Conservation (phyloP, 64 coral and sea anemone genomes). For the Platygyra sinensis region DNA sequence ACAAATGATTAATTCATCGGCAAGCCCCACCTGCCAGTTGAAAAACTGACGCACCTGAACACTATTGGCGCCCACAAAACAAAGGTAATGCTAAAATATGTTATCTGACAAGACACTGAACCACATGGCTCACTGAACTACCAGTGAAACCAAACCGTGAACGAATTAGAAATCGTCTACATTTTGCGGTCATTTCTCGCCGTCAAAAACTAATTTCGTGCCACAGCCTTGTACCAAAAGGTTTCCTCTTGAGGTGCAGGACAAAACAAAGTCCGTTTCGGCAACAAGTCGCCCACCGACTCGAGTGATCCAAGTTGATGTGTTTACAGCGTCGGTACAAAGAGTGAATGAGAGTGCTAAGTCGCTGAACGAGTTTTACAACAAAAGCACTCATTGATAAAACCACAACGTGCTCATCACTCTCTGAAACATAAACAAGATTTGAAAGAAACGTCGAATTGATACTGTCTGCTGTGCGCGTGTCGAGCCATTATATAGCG, state of each 20-base stretch:
- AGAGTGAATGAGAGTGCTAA: neutral
- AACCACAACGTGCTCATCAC: constrained; percentile 26
- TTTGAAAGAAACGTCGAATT: constrained; percentile 6
- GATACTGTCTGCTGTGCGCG: neutral
- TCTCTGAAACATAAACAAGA: constrained; percentile 4
- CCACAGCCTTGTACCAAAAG: neutral
- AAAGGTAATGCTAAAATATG: constrained; percentile 14
- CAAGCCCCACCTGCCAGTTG: neutral
- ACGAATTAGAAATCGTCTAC: neutral
- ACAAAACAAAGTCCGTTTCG: neutral
- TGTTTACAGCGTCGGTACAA: neutral
- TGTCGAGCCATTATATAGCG: neutral
- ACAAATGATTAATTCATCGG: constrained; percentile 27
- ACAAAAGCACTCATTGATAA: neutral
- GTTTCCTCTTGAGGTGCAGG: neutral
- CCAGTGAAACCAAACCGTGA: neutral
- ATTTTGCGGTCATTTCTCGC: neutral
- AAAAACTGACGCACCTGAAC: neutral
- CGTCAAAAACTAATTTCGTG: neutral
- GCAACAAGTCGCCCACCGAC: neutral
- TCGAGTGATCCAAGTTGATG: neutral
- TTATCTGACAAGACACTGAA: neutral
- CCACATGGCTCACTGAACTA: constrained; percentile 8
- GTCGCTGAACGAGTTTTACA: neutral
- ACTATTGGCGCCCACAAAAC: neutral